A percentile compares a stretch with the other conserved stretches of the same genome.
phyloP scores from a whole-genome alignment of 2,113 vertebrate genomes.

The Gracilinanus agilis region DNA sequence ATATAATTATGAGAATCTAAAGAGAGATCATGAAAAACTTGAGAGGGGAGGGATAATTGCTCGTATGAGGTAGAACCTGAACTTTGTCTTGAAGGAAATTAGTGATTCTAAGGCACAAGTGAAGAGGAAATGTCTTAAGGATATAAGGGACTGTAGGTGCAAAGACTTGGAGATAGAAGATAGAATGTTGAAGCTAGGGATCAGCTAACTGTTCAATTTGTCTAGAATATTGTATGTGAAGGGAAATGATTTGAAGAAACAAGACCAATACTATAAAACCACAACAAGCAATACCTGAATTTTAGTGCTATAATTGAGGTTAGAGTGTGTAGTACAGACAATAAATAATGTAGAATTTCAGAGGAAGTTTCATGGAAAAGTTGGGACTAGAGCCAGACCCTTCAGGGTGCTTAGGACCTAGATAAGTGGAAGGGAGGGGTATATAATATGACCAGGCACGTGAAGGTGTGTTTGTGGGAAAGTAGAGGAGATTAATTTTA shows the following conservation, averaged over 20 bases:
- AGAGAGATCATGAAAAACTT: not conserved
- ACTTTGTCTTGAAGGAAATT: not conserved
- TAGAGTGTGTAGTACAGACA: not conserved
- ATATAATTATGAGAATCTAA: not conserved
- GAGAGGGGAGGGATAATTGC: not conserved
- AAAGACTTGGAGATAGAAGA: not conserved
- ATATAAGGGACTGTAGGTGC: not conserved
- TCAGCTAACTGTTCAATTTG: not conserved
- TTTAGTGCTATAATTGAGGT: not conserved
- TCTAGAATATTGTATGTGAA: not conserved
- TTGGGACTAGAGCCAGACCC: not conserved
- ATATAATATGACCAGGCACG: not conserved
- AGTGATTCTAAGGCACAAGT: not conserved
- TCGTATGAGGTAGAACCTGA: not conserved
- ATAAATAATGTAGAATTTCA: not conserved
- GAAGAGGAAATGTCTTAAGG: not conserved
- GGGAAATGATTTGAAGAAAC: not conserved
- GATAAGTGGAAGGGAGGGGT: not conserved
- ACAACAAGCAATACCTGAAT: not conserved
- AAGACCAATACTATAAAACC: not conserved
- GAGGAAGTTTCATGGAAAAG: not conserved
- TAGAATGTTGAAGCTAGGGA: not conserved
- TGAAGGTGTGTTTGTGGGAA: not conserved
- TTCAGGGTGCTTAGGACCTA: not conserved
- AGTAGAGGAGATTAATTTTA: not conserved